phyloP scores from a whole-genome alignment of 2,888 invertebrate genomes.

The Hoplodrina blanda region DNA sequence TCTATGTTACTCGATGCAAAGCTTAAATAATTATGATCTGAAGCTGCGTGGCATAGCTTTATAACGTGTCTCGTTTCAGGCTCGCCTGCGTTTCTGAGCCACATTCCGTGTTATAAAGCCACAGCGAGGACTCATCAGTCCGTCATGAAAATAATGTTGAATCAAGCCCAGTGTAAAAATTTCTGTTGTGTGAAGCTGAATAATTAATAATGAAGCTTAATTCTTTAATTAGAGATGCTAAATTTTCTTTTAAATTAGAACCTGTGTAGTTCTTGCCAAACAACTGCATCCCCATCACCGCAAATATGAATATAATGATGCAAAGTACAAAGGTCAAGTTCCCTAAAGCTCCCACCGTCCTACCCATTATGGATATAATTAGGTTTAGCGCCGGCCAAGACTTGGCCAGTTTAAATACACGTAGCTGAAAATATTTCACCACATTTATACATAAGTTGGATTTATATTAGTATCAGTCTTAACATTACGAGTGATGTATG shows the following conservation, averaged over 20 bases:
- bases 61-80: conserved; percentile 82
- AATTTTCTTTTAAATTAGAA: conserved; percentile 89
- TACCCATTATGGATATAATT: conserved; percentile 98
- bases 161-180: conserved; percentile 89
- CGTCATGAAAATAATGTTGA: conserved; percentile 86
- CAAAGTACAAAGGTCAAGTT: conserved; percentile 98
- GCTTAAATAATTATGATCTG: conserved; percentile 85
- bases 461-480: conserved; percentile 58
- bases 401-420: conserved; percentile 99
- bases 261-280: conserved; percentile 97
- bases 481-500: conserved; percentile 48
- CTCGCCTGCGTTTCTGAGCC: conserved; percentile 76
- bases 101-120: conserved; percentile 88
- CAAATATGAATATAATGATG: conserved; percentile 99
- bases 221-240: conserved; percentile 87
- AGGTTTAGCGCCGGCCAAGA: conserved; percentile 99
- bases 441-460: conserved; percentile 77
- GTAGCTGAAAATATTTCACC: conserved; percentile 93
- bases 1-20: conserved; percentile 90
- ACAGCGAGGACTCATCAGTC: conserved; percentile 83
- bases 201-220: conserved; percentile 87
- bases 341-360: conserved; percentile 98
- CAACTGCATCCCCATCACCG: conserved; percentile 99
- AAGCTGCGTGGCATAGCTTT: conserved; percentile 90
- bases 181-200: conserved; percentile 89